Evolutionary conservation across 2,888 invertebrate genomes (phyloP), one percentile per base, ranked within the genome.

Genomic region (Pollenia amentaria): DNA sequence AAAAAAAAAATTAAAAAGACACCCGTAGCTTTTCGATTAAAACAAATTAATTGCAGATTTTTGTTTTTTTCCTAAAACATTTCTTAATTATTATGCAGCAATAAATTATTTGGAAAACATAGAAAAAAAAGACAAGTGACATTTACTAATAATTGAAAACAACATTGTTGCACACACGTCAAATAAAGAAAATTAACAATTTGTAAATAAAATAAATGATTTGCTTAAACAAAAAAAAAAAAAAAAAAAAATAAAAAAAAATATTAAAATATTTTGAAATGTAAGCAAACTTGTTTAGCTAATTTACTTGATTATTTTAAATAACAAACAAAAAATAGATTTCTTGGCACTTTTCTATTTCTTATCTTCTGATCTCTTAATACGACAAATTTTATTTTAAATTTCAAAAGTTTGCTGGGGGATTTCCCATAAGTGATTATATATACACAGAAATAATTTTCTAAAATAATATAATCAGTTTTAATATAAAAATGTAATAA

Each of bases 91-190:
- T 46, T 46, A 60, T 38, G 46, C 46, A 18, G 38, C 55, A 48
- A 75, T 62, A 75, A 72, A 14, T 51, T 62, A 21, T 16, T 40
- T 8, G 18, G 12, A 55, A 53, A 29, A 55, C 53, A 29, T 16
- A 42, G 10, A 40, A 1, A 12, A 46, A 14, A 21, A 57, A 40
- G 8, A 42, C 51, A 44, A 18, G 65, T 77, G 76, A 44, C 76
- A 77, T 77, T 65, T 77, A 53, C 65, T 12, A 12, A 38, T 44
- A 44, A 16, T 29, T 44, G 9, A 42, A 9, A 65, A 21, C 42
- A 64, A 65, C 65, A 53, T 76, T 65, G 53, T 65, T 65, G 64
- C 53, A 65, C 8, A n/a, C 21, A 46, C n/a, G 21, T 12, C 8
- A n/a, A 44, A 55, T 48, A 40, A 62, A 40, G 11, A 38, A 46